Base-by-base conservation (phyloP, 1,140 invertebrate genomes). In the Drosophila gunungcola region DNA sequence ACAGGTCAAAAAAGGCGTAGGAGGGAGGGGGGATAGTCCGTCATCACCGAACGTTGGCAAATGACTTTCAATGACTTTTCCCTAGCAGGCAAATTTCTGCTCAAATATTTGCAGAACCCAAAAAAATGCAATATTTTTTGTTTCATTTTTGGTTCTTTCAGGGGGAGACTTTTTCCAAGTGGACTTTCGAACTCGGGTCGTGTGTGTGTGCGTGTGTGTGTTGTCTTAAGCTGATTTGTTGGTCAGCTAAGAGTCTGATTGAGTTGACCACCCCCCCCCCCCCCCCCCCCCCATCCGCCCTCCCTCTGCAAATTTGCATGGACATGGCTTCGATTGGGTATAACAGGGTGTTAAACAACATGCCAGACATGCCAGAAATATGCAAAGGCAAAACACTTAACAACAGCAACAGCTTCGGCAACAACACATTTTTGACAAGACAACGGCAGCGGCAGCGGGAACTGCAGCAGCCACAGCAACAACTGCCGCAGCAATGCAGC, bases 161-260 rank as follows among this genome's bases (percentile, higher is more conserved):
- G 34, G 25, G 9, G 25, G 65, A 43, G 42, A 36, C 51, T 21
- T 21, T 21, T 21, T 21, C 16, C 16, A 21, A 21, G 16, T 21
- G 16, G 16, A 21, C 16, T 53, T 56, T 58, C 51, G 10, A 13
- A 16, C 27, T 3, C 7, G 52, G 5, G 4, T n/a, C 11, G 3
- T n/a, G 4, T 7, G n/a, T 11, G 9, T 3, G 1, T 11, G 27
- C 13, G 42, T 52, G 45, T 57, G 51, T 32, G 48, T 86, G 84
- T 89, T 88, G 79, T 89, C 84, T 89, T 89, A 89, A 80, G 85
- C 85, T 88, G 84, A 88, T 88, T 88, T 88, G 84, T 86, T 88
- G 65, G 84, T 68, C 67, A 48, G 69, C 73, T 57, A 69, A 73
- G 78, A 86, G 82, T 56, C 81, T 85, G 82, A 85, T 85, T 85